A percentile compares a stretch with the other conserved stretches of the same genome.
phyloP scores from a whole-genome alignment of 2,797 vertebrate genomes.

The Gymnoscopelus microlampas region DNA sequence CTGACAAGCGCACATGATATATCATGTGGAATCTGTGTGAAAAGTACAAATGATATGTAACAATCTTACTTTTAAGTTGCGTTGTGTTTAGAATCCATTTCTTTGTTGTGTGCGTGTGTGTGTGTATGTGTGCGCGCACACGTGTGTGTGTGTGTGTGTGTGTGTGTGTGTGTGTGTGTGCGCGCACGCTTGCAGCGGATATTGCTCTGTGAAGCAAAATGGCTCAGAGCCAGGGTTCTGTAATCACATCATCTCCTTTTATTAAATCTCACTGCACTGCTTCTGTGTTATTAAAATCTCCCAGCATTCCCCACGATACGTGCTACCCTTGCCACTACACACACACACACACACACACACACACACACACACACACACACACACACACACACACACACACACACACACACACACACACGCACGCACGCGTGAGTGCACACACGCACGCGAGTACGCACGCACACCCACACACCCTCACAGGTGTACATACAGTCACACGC shows the following conservation, averaged over 20 bases:
- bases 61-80: conserved; percentile 79
- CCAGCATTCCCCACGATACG: conserved; percentile 89
- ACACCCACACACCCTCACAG: conserved; percentile 28
- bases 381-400: conserved; percentile 33
- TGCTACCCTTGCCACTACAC: conserved; percentile 73
- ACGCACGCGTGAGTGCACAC: conserved; percentile 8
- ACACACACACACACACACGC: conserved; percentile 16
- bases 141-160: conserved; percentile 32
- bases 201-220: conserved; percentile 89
- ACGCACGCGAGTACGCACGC: conserved; percentile 28
- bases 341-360: conserved; percentile 55
- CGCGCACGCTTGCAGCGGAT: conserved; percentile 80
- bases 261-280: conserved; percentile 96
- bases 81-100: conserved; percentile 74
- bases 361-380: conserved; percentile 22
- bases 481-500: conserved; percentile 40
- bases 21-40: conserved; percentile 52
- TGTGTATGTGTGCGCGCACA: conserved; percentile 27
- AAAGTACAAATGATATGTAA: conserved; percentile 66
- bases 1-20: conserved; percentile 42
- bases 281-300: conserved; percentile 97
- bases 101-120: conserved; percentile 47
- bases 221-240: conserved; percentile 90
- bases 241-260: conserved; percentile 98
- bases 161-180: conserved; percentile 46